Percentiles rank a stretch among this genome's conserved stretches.
These are phyloP conservation scores for Lipotes vexillifer DNA, from an alignment of 2,113 vertebrate genomes.

Conservation along the genomic window DNA sequence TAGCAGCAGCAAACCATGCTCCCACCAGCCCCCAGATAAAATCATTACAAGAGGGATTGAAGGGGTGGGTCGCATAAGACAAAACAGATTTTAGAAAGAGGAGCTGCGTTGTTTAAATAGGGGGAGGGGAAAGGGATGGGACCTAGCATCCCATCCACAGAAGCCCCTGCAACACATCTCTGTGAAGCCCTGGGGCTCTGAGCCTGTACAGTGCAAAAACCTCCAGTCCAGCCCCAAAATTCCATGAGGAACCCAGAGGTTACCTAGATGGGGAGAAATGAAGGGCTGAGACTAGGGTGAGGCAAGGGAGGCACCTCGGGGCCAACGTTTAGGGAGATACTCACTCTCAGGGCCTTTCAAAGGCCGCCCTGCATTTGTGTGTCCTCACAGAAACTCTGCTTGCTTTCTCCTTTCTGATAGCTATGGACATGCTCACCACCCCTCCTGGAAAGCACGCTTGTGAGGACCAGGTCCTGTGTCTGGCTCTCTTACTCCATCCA, in stretches of 20 bases:
- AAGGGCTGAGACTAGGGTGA: not conserved
- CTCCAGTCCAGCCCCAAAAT: fast-evolving
- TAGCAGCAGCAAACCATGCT: not conserved
- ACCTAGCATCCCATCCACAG: not conserved
- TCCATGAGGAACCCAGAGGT: not conserved
- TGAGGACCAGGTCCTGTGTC: not conserved
- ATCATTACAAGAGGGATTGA: not conserved
- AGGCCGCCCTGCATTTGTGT: no score
- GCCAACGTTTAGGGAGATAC: not conserved
- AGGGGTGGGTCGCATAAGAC: not conserved
- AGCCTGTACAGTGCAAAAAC: not conserved
- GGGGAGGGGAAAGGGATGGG: no score
- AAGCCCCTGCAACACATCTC: not conserved
- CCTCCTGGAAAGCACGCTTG: not conserved
- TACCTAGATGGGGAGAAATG: not conserved
- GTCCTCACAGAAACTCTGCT: not conserved
- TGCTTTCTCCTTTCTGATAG: not conserved
- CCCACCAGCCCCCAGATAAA: no score
- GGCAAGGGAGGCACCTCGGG: not conserved
- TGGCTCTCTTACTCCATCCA: not conserved
- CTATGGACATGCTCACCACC: fast-evolving
- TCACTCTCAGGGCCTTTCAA: not conserved
- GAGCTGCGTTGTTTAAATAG: not conserved
- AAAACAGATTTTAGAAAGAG: not conserved
- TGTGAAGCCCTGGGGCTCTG: not conserved